A percentile compares a stretch with the other conserved stretches of the same genome.
These are phyloP conservation scores for Archaeoteleia sp. DNA, from an alignment of 2,888 invertebrate species.

Conservation along the genomic window DNA sequence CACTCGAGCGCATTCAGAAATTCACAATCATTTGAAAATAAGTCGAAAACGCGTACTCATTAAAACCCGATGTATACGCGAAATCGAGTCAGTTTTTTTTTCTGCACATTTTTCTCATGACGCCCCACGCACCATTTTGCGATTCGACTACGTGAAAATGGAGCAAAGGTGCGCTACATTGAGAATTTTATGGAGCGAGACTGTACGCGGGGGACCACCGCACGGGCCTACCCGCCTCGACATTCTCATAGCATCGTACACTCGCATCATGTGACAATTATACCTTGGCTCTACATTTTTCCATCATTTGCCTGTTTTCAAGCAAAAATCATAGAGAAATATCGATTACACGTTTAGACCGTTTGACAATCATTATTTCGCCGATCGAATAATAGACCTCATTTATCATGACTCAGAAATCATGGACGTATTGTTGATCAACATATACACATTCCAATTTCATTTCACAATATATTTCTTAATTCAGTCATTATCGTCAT, in stretches of 20 bases:
- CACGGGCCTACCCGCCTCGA: constrained; percentile 13
- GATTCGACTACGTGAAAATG: constrained; percentile 49
- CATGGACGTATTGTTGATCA: no score
- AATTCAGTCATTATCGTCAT: no score
- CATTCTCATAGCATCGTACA: constrained; percentile 52
- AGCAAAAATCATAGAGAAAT: constrained; percentile 9
- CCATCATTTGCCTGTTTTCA: constrained; percentile 29
- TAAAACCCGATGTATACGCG: constrained; percentile 59
- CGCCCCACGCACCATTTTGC: constrained; percentile 62
- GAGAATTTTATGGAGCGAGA: constrained; percentile 41
- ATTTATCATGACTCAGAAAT: no score
- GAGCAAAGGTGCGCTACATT: no score
- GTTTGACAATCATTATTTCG: not conserved
- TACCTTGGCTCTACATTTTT: constrained; percentile 38
- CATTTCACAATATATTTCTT: no score
- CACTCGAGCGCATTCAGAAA: constrained; percentile 45
- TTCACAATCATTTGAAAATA: constrained; percentile 59
- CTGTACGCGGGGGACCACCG: constrained; percentile 54
- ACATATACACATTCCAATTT: no score
- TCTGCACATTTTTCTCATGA: constrained; percentile 61
- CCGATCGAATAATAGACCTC: no score
- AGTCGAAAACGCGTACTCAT: constrained; percentile 39
- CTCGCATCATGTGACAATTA: constrained; percentile 59
- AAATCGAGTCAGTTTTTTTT: constrained; percentile 70
- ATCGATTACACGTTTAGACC: constrained; percentile 5